phyloP scores from a whole-genome alignment of 2,888 invertebrate genomes.

The Trissoscelio sp. region DNA sequence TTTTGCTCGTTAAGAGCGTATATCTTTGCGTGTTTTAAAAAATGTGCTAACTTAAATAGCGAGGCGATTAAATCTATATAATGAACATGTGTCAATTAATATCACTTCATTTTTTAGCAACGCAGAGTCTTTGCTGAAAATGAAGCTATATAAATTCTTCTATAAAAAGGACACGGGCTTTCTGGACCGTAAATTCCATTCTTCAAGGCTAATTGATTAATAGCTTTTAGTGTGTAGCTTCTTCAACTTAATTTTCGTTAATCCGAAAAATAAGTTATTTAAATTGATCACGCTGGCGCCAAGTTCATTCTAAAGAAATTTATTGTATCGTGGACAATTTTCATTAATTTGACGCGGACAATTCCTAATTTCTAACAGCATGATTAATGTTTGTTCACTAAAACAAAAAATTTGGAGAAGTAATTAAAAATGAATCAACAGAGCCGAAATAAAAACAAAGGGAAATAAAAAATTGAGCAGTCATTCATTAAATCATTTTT shows the following conservation, averaged over 20 bases:
- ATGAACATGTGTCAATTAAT: slow-evolving; percentile 32
- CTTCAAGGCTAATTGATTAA: slow-evolving; percentile 21
- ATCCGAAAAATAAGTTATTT: slow-evolving; percentile 10
- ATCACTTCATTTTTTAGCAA: slow-evolving; percentile 22
- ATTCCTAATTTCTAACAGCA: too few relatives aligned
- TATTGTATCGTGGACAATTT: too few relatives aligned
- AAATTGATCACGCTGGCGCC: not conserved
- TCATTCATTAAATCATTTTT: too few relatives aligned
- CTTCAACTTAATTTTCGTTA: not conserved
- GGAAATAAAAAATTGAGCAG: too few relatives aligned
- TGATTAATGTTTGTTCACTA: too few relatives aligned
- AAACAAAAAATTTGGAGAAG: too few relatives aligned
- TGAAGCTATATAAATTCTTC: slow-evolving; percentile 31
- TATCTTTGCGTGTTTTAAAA: slow-evolving; percentile 13
- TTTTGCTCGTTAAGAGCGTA: not conserved
- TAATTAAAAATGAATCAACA: too few relatives aligned
- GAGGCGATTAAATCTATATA: slow-evolving; percentile 17
- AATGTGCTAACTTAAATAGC: slow-evolving; percentile 10
- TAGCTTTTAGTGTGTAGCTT: slow-evolving; percentile 8
- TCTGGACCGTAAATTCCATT: slow-evolving; percentile 6
- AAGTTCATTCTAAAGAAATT: not conserved
- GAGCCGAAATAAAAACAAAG: too few relatives aligned
- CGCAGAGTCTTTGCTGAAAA: not conserved
- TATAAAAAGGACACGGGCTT: slow-evolving; percentile 24
- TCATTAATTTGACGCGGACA: too few relatives aligned